phyloP scores from a whole-genome alignment of 1,140 invertebrate genomes.

The Drosophila punjabiensis region DNA sequence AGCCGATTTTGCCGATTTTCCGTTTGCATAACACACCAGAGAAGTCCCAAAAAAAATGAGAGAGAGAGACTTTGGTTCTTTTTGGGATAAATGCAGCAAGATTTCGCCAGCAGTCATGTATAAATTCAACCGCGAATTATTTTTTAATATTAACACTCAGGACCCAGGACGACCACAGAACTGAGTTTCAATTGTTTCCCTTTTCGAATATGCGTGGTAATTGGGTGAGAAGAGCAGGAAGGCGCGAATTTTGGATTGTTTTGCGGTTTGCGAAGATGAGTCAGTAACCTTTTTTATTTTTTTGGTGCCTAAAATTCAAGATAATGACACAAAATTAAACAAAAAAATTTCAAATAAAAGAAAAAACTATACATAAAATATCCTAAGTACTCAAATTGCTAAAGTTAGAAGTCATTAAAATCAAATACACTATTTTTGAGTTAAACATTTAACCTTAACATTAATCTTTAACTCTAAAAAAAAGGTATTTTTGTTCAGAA shows the following conservation, averaged over 20 bases:
- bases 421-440: background rate
- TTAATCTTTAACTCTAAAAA: no score
- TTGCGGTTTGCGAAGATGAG: conserved; percentile 47
- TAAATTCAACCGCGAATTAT: conserved; percentile 77
- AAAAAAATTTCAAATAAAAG: no score
- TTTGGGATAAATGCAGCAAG: conserved; percentile 71
- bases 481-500: no score
- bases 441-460: no score
- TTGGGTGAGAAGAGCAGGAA: conserved; percentile 32
- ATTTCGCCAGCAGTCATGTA: conserved; percentile 69
- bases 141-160: conserved; percentile 70
- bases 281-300: background rate
- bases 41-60: background rate
- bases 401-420: no score
- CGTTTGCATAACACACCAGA: conserved; percentile 56
- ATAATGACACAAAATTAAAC: conserved; percentile 37
- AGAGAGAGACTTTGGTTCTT: background rate
- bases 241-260: conserved; percentile 52
- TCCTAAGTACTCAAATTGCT: background rate
- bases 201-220: conserved; percentile 25
- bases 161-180: conserved; percentile 41
- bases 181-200: conserved; percentile 41
- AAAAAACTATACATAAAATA: background rate
- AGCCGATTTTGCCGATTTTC: conserved; percentile 66
- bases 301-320: conserved; percentile 43